Evolutionary conservation across 1,140 invertebrate genomes (phyloP).

Genomic region (Planococcus citri): DNA sequence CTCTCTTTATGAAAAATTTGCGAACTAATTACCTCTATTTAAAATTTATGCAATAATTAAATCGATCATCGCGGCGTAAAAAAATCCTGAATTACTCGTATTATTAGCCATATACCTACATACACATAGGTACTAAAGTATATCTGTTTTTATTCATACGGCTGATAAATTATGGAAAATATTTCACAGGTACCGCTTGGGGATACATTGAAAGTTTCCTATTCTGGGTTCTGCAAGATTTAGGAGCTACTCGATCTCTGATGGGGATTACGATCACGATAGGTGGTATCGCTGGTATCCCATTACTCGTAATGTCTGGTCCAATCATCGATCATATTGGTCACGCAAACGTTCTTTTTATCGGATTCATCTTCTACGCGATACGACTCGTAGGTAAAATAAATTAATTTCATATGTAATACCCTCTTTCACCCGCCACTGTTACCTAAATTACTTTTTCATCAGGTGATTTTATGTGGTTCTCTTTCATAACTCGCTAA

Average conservation of each 20-base stretch:
- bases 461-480: too few relatives aligned
- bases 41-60: not conserved
- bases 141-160: not conserved
- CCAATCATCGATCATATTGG: slow-evolving; percentile 64
- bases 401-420: not conserved
- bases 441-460: too few relatives aligned
- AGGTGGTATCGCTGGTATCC: slow-evolving; percentile 60
- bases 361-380: slow-evolving; percentile 63
- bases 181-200: slow-evolving; percentile 55
- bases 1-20: too few relatives aligned
- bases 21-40: too few relatives aligned
- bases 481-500: too few relatives aligned
- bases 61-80: not conserved
- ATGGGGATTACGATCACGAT: slow-evolving; percentile 76
- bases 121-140: too few relatives aligned
- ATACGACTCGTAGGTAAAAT: slow-evolving; percentile 53
- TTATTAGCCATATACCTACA: too few relatives aligned
- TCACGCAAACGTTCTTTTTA: slow-evolving; percentile 67
- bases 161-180: slow-evolving; percentile 14
- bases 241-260: slow-evolving; percentile 60
- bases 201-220: slow-evolving; percentile 76
- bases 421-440: too few relatives aligned
- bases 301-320: slow-evolving; percentile 60
- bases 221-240: slow-evolving; percentile 71
- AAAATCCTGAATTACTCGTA: too few relatives aligned